Base-by-base conservation (phyloP, 2,797 vertebrate genomes). In the Spinibarbus caldwelli region DNA sequence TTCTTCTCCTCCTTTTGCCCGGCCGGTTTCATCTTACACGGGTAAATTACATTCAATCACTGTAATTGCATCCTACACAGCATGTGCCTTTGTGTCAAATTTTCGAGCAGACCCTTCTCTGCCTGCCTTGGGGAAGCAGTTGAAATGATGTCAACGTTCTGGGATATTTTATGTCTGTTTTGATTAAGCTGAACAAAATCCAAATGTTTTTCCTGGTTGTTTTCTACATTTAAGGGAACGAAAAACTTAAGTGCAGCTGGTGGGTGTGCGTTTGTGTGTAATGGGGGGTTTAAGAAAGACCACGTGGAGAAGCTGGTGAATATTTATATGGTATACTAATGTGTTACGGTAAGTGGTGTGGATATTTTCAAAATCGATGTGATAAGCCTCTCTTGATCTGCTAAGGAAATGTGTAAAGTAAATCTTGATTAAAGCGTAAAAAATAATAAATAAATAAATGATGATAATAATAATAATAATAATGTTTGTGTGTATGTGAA, bases 41-140 rank as follows among this genome's bases (percentile, higher is more conserved):
- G 89, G 92, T 94, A 94, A 95, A 96, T 96, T 95, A 94, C 89
- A 93, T 93, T 91, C 93, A 95, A 94, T 95, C 95, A 95, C 91
- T 93, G 89, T 94, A 95, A 95, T 95, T 93, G 93, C 93, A 93
- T 94, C 92, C 93, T 92, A 92, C 88, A 89, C 90, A 91, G 87
- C 86, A 82, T 88, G 90, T 88, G 88, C 88, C 88, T 90, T 89
- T 89, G 86, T 88, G 89, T 90, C 87, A 83, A 87, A 77, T 83
- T 86, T 83, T 89, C 83, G 11, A 84, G 82, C 81, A 49, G 87
- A 82, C 86, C 79, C 77, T 70, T 72, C 43, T 75, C 23, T 43
- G 73, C 57, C 86, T 59, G 52, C 82, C 82, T 76, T 86, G 72
- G 78, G 45, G 59, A 72, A 82, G 82, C 82, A 59, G 83, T 83